Percentiles rank a stretch among this genome's conserved stretches.
Conservation (phyloP, 2,797 vertebrate genomes). For the Enteromius unitaeniatus region DNA sequence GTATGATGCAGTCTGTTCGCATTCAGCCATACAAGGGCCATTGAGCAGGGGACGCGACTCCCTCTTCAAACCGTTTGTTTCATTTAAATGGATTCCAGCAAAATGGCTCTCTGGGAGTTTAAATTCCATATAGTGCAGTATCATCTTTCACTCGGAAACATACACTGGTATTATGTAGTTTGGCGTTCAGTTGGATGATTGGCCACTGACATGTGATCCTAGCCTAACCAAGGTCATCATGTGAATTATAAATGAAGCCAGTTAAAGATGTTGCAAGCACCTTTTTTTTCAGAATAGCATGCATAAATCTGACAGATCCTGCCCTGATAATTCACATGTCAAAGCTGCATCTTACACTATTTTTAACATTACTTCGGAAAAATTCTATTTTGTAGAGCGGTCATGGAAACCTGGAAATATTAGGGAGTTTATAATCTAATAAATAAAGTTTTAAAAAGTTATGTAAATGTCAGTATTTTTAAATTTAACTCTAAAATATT, state of each 20-base stretch:
- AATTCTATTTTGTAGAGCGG: neutral
- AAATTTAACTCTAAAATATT: no score
- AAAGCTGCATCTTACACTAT: neutral
- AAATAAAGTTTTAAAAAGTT: neutral
- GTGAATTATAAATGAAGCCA: constrained; percentile 29
- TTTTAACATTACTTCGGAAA: neutral
- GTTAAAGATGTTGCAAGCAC: constrained; percentile 25
- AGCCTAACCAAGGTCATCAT: constrained; percentile 13
- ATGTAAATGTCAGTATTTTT: no score
- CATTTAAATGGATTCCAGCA: constrained; percentile 33
- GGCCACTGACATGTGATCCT: constrained; percentile 35
- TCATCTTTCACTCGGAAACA: constrained; percentile 37
- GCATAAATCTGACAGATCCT: constrained; percentile 10
- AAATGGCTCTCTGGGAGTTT: constrained; percentile 49
- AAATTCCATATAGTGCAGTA: constrained; percentile 1
- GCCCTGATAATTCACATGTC: neutral
- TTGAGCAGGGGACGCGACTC: constrained; percentile 16
- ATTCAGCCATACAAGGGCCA: constrained; percentile 59
- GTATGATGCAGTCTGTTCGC: constrained; percentile 77
- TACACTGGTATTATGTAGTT: constrained; percentile 30
- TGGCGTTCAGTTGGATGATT: constrained; percentile 40
- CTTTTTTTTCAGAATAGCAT: constrained; percentile 5
- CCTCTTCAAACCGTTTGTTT: constrained; percentile 40
- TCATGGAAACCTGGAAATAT: neutral
- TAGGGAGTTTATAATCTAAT: neutral